Conservation (phyloP, 2,113 vertebrate genomes). For the Bungarus multicinctus region DNA sequence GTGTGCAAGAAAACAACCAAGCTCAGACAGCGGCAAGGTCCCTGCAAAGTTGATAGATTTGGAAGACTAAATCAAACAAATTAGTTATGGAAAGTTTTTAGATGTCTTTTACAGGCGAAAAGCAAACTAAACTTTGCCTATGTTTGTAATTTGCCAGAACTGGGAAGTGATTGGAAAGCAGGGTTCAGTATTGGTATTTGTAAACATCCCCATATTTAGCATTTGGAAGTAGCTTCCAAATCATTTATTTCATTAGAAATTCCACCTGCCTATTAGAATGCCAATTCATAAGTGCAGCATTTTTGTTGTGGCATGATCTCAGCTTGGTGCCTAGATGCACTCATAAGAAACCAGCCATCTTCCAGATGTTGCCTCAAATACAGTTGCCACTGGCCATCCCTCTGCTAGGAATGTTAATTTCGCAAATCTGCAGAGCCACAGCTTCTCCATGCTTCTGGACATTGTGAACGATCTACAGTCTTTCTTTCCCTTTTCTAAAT, state of each 20-base stretch:
- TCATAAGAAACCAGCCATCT: neutral
- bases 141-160: neutral
- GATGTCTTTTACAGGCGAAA: neutral
- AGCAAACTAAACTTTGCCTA: neutral
- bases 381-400: neutral
- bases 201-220: neutral
- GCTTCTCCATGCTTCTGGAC: neutral
- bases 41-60: neutral
- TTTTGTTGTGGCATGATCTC: neutral
- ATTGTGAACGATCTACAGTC: no score
- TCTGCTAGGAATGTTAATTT: neutral
- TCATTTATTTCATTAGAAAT: neutral
- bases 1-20: neutral
- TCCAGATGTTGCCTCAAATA: neutral
- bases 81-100: neutral
- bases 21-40: neutral
- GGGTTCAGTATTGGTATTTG: neutral
- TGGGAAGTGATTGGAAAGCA: neutral
- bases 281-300: neutral
- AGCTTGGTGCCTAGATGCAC: neutral
- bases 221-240: neutral
- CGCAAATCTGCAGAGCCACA: neutral
- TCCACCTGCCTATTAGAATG: neutral
- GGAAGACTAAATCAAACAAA: neutral
- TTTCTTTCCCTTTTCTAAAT: neutral